phyloP scores from a whole-genome alignment of 2,797 vertebrate species.

The Muscicapa striata region DNA sequence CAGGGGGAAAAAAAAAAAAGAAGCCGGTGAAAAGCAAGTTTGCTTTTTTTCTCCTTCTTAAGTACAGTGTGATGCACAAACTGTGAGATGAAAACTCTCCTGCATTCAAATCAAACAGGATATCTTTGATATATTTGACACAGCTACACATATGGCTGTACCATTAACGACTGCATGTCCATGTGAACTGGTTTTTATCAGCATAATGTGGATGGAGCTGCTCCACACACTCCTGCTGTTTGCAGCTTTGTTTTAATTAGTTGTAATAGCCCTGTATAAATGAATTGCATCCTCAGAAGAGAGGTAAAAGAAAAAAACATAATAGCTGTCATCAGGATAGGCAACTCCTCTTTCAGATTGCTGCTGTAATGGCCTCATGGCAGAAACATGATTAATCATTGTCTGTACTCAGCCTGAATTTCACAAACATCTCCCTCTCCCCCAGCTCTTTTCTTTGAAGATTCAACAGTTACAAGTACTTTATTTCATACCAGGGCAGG shows the following conservation, averaged over 20 bases:
- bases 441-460: background rate
- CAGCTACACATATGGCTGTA: background rate
- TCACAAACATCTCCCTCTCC: background rate
- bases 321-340: background rate
- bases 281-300: background rate
- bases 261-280: background rate
- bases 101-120: background rate
- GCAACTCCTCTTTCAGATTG: background rate
- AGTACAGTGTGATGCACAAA: background rate
- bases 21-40: background rate
- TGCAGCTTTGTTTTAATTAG: background rate
- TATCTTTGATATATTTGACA: background rate
- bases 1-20: background rate
- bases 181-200: background rate
- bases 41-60: background rate
- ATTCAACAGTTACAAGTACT: background rate
- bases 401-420: background rate
- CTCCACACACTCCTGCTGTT: background rate
- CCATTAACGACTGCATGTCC: accelerated
- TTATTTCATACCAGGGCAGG: background rate
- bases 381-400: background rate
- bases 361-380: background rate
- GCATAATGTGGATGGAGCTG: accelerated
- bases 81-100: background rate
- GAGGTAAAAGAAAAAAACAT: background rate